Evolutionary conservation across 2,888 invertebrate genomes (phyloP).

Genomic region (Trachelus stipa): DNA sequence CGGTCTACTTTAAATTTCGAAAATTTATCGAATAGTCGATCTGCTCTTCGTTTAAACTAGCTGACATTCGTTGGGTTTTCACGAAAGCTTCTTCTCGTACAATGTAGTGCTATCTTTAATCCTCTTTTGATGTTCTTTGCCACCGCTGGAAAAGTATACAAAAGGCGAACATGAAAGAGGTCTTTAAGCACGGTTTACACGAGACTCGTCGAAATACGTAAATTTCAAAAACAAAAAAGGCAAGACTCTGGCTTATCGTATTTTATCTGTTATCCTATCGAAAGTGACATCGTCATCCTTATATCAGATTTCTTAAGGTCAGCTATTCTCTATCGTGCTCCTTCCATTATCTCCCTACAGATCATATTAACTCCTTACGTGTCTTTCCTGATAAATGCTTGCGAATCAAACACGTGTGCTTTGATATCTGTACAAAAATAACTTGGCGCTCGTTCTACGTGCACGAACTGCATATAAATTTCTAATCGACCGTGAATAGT

Average conservation of each 20-base stretch:
- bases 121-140: neutral
- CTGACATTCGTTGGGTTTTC: neutral
- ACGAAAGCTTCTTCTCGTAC: neutral
- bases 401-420: neutral
- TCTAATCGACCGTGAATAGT: neutral
- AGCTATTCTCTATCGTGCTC: neutral
- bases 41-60: neutral
- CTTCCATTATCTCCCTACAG: neutral
- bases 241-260: neutral
- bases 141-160: neutral
- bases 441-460: neutral
- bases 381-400: neutral
- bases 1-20: neutral
- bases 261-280: neutral
- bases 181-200: neutral
- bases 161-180: neutral
- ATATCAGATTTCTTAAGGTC: neutral
- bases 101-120: neutral
- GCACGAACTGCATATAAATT: neutral
- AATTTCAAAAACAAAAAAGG: neutral
- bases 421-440: neutral
- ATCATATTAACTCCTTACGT: neutral
- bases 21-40: neutral
- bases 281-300: neutral
- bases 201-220: neutral